Evolutionary conservation across 2,888 invertebrate genomes (phyloP).

Genomic region (Scaptomyza flava): DNA sequence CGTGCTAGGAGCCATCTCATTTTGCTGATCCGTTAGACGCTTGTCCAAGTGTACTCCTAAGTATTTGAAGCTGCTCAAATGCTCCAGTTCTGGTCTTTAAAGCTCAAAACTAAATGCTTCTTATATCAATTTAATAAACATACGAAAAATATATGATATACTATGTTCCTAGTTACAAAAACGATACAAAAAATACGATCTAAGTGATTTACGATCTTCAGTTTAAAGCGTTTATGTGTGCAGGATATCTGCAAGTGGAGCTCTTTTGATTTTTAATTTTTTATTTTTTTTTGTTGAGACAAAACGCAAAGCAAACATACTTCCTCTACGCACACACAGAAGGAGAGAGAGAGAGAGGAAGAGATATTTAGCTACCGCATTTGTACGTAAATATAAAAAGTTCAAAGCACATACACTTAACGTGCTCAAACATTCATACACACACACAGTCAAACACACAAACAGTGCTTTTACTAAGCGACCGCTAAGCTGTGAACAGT

Average conservation of each 20-base stretch:
- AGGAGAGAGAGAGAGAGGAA: not conserved
- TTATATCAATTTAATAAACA: too few relatives aligned
- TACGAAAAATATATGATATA: too few relatives aligned
- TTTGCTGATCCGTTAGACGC: too few relatives aligned
- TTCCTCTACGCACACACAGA: constrained; percentile 14
- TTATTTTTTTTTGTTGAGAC: constrained; percentile 32
- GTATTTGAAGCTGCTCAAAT: too few relatives aligned
- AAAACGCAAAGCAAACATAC: constrained; percentile 70
- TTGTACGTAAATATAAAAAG: constrained; percentile 74
- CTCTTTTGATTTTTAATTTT: not conserved
- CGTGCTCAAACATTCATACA: constrained; percentile 59
- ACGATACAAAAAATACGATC: too few relatives aligned
- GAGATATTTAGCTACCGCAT: constrained; percentile 39
- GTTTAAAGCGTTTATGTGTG: not conserved
- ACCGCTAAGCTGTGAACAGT: constrained; percentile 46
- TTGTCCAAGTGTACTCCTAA: too few relatives aligned
- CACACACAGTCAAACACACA: constrained; percentile 7
- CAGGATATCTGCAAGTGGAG: constrained; percentile 14
- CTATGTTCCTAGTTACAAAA: too few relatives aligned
- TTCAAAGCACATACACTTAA: constrained; percentile 75
- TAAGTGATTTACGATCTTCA: too few relatives aligned
- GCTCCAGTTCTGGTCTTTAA: too few relatives aligned
- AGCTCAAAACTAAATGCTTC: too few relatives aligned
- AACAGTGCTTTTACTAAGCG: constrained; percentile 39
- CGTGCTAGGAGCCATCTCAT: too few relatives aligned